Percentiles rank a stretch among this genome's conserved stretches.
Conservation (phyloP, 1,140 invertebrate species). For the Paralvinella palmiformis region DNA sequence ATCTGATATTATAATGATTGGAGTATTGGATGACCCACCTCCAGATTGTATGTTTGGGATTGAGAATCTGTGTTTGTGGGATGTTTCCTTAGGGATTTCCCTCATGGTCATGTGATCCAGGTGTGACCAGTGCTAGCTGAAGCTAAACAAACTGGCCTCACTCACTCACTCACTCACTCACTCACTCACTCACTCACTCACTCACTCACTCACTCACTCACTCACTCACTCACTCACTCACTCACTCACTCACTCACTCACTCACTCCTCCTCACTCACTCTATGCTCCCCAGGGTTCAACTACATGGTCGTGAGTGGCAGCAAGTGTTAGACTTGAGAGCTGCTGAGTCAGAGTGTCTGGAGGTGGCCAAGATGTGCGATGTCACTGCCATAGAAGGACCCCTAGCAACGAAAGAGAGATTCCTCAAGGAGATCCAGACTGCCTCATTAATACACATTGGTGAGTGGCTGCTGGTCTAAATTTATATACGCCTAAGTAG, state of each 20-base stretch:
- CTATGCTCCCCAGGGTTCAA: slow-evolving; percentile 23
- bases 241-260: not conserved
- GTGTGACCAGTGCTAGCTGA: too few relatives aligned
- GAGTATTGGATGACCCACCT: too few relatives aligned
- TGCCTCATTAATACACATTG: slow-evolving; percentile 39
- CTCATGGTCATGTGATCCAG: too few relatives aligned
- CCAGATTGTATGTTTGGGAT: too few relatives aligned
- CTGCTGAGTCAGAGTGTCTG: slow-evolving; percentile 30
- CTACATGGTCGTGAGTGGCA: slow-evolving; percentile 35
- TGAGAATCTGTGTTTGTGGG: too few relatives aligned
- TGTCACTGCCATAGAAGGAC: slow-evolving; percentile 26
- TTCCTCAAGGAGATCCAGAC: slow-evolving; percentile 31
- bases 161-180: not conserved
- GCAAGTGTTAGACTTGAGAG: slow-evolving; percentile 24
- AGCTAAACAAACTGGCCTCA: too few relatives aligned
- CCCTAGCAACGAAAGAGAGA: slow-evolving; percentile 33
- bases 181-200: not conserved
- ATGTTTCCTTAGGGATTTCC: too few relatives aligned
- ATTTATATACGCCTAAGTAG: too few relatives aligned
- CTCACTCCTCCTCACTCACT: not conserved
- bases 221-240: not conserved
- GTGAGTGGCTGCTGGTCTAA: too few relatives aligned
- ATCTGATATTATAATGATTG: too few relatives aligned
- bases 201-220: not conserved
- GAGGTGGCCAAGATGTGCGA: slow-evolving; percentile 31